Base-by-base conservation (phyloP, 2,888 invertebrate genomes). In the Panzeria rudis region DNA sequence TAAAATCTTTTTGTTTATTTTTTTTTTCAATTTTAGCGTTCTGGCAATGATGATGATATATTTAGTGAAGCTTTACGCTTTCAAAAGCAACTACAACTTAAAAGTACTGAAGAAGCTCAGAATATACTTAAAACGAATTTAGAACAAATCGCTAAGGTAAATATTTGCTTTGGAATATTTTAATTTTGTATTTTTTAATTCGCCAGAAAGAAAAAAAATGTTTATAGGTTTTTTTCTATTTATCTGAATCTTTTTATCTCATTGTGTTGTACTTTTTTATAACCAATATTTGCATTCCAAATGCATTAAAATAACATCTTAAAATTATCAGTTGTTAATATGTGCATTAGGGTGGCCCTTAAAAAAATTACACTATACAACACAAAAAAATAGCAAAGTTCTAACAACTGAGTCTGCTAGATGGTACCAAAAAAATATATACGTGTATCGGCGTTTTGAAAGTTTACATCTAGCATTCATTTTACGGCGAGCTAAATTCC, bases 121-220 rank as follows among this genome's bases (percentile, higher is more conserved):
- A 94, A 94, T 87, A 96, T 95, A 93, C 94, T 97, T 86, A 95
- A 95, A 89, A 94, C 95, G 87, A 97, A 97, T 94, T 94, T 97
- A 88, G 94, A 97, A 92, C 95, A 97, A 93, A 96, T 97, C 89
- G 95, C 96, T 84, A 96, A 96, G 95, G 97, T 96, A 92, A 90
- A 52, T 23, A 54, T 54, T 13, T 25, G 11, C 29, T 29, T 56
- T 47, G 1, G 2, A n/a, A 6, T 13, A 44, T 44, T n/a, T 41
- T 41, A 7, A n/a, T 32, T 32, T 7, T 35, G 8, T n/a, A 17
- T 47, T 47, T n/a, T 52, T 23, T 20, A 3, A n/a, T 50, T 50
- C 9, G 6, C 6, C 1, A 1, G 6, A 9, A 50, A 5, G n/a
- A 50, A 50, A 29, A 2, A 5, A 4, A 4, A 2, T 29, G 2